Evolutionary conservation across 2,113 vertebrate species (phyloP), one percentile per base, ranked within the genome.

Genomic region (Mixornis gularis): DNA sequence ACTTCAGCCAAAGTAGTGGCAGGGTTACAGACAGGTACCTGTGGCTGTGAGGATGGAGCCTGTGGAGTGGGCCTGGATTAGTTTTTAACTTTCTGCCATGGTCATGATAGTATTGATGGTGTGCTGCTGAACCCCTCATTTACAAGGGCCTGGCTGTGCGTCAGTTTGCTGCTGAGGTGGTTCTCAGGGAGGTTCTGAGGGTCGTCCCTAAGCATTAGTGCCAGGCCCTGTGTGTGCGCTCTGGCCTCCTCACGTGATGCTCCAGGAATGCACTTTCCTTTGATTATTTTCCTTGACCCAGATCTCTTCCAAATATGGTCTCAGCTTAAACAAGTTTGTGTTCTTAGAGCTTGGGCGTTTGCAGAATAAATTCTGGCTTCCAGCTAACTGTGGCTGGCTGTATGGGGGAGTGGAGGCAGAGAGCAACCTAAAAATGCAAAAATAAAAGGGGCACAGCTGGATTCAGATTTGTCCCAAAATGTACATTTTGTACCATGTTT

Each of bases 261-360:
- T 76, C 51, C 7, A 97, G 94, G 96, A 96, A 97, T 97, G 97
- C 95, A 43, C 87, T 95, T 77, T 58, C 83, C 94, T 96, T 94
- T 95, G 87, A 95, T 97, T 97, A 94, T 97, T 97, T 97, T 95
- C 95, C 93, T 97, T 96, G 94, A 97, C 66, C 77, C 93, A 95
- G 78, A 87, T 95, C 79, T 94, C 79, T 96, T 97, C 95, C 95
- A 97, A 93, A 97, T 97, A 96, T 85, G 94, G 94, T 93, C 94
- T 96, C 76, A 55, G 69, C 78, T 95, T 97, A 96, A 95, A 95
- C 82, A 94, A 97, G 84, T 94, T 96, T 81, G 77, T 95, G 76
- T 85, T 96, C 94, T 95, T 96, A 72, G 96, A 94, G 69, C 79
- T 81, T 3, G 9, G 71, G 72, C 19, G 3, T 93, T 95, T 89